Evolutionary conservation across 2,113 vertebrate genomes (phyloP), one percentile per base, ranked within the genome.

Genomic region (Dolichotis patagonum): DNA sequence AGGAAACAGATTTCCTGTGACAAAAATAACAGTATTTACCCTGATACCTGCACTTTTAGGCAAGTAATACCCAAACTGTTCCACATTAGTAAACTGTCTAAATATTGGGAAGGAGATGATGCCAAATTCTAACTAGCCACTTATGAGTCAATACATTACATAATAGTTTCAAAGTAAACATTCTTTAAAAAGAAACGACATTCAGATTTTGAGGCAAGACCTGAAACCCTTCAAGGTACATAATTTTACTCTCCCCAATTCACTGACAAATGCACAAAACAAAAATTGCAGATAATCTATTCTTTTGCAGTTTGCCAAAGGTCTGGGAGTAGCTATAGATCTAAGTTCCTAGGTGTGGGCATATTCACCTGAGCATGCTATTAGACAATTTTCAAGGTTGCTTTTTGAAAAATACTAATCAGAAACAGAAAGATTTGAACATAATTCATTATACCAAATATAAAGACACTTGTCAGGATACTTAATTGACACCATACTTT

Each of bases 11-110:
- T 16, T 87, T 97, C 71, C 0, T 1, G 67, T 19, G 86, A 62
- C 67, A 96, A 97, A 97, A 98, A 95, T 52, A 73, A 82, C 87
- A 93, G 95, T 82, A 96, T 98, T 95, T 77, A 97, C 90, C 97
- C 88, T 90, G 96, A 95, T 38, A 46, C 80, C 94, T 98, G 89
- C 92, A 94, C 95, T 43, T 88, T 94, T 96, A 63, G 41, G 28
- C 32, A 1, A 84, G 80, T n/a, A 26, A 85, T 20, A 93, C 65
- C 46, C 91, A 90, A 83, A 22, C 1, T 3, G 11, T 77, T 10
- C 0, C 52, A 38, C 12, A 69, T 28, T 43, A 80, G 35, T 58
- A 73, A 93, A 46, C 43, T 32, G 8, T 91, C 90, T 63, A 85
- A 75, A 80, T 52, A 88, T 0, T 24, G n/a, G 30, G 26, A 54